Conservation (phyloP, 2,888 invertebrate genomes). For the Rhagophthalmus giganteus region DNA sequence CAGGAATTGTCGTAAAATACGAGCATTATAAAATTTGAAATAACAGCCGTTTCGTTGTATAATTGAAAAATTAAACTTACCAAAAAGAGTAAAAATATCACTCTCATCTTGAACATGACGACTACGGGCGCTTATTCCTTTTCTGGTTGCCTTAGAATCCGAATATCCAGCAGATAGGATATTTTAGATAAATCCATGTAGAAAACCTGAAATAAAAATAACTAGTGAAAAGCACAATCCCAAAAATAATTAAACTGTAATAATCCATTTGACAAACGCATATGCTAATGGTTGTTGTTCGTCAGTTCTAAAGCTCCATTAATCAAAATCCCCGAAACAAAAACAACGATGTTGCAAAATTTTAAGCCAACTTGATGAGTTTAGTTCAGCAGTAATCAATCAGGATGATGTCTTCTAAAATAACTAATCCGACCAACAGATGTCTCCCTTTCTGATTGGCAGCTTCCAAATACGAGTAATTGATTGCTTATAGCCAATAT, state of each 20-base stretch:
- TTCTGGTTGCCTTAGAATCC: slow-evolving; percentile 1
- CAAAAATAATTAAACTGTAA: slow-evolving; percentile 1
- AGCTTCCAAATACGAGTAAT: slow-evolving; percentile 24
- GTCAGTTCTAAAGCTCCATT: slow-evolving; percentile 10
- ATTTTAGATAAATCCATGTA: slow-evolving; percentile 10
- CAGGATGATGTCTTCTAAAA: slow-evolving; percentile 26
- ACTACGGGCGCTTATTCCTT: slow-evolving; percentile 5
- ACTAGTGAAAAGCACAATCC: not conserved
- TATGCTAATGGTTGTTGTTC: slow-evolving; percentile 9
- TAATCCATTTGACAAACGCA: slow-evolving; percentile 10
- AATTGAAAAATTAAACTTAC: too few relatives aligned
- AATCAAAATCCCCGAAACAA: slow-evolving; percentile 19
- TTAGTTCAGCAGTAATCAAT: slow-evolving; percentile 27
- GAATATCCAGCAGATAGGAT: not conserved
- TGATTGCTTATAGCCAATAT: slow-evolving; percentile 15
- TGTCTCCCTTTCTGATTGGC: slow-evolving; percentile 26
- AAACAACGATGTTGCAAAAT: slow-evolving; percentile 15
- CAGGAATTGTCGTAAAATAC: too few relatives aligned
- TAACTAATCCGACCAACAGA: slow-evolving; percentile 27
- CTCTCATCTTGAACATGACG: slow-evolving; percentile 18
- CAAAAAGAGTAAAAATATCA: slow-evolving; percentile 18
- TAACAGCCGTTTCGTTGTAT: too few relatives aligned
- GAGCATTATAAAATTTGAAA: too few relatives aligned
- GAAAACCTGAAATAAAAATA: slow-evolving; percentile 8
- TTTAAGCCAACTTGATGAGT: slow-evolving; percentile 21